phyloP scores from a whole-genome alignment of 2,113 vertebrate species.

The Takifugu bimaculatus region DNA sequence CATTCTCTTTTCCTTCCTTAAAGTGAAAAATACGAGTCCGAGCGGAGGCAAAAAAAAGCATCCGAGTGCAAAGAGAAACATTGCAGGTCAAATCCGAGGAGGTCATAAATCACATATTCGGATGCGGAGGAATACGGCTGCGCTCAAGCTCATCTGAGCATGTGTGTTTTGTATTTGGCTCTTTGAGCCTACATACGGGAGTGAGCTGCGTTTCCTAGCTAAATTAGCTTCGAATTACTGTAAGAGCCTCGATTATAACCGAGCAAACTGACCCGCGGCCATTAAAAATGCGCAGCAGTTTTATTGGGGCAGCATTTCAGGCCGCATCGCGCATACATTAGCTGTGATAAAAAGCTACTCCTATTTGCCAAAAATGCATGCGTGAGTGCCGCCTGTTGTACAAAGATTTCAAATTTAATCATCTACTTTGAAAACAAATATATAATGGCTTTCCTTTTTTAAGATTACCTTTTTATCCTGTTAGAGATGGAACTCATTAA shows the following conservation, averaged over 20 bases:
- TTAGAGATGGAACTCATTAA: slow-evolving; percentile 8
- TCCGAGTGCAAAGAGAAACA: slow-evolving; percentile 4
- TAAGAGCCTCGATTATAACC: slow-evolving; percentile 33
- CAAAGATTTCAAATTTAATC: slow-evolving; percentile 21
- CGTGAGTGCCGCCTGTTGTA: slow-evolving; percentile 23
- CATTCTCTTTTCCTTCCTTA: not conserved
- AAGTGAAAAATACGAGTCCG: not conserved
- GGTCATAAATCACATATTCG: not conserved
- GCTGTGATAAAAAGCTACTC: slow-evolving; percentile 30
- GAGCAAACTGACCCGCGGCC: slow-evolving; percentile 33
- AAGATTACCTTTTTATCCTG: not conserved
- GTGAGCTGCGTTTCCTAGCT: slow-evolving; percentile 17
- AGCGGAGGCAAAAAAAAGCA: slow-evolving; percentile 11
- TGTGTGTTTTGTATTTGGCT: slow-evolving; percentile 17
- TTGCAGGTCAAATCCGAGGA: not conserved
- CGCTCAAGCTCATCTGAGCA: not conserved
- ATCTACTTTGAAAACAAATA: slow-evolving; percentile 1
- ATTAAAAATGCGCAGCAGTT: slow-evolving; percentile 34
- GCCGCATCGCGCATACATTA: slow-evolving; percentile 32
- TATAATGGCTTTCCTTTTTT: not conserved
- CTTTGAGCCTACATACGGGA: not conserved
- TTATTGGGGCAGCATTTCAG: slow-evolving; percentile 31
- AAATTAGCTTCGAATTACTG: slow-evolving; percentile 39
- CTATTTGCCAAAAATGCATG: slow-evolving; percentile 26
- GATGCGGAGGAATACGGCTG: not conserved